Conservation (phyloP, 2,797 vertebrate species). For the Propithecus perrieri region DNA sequence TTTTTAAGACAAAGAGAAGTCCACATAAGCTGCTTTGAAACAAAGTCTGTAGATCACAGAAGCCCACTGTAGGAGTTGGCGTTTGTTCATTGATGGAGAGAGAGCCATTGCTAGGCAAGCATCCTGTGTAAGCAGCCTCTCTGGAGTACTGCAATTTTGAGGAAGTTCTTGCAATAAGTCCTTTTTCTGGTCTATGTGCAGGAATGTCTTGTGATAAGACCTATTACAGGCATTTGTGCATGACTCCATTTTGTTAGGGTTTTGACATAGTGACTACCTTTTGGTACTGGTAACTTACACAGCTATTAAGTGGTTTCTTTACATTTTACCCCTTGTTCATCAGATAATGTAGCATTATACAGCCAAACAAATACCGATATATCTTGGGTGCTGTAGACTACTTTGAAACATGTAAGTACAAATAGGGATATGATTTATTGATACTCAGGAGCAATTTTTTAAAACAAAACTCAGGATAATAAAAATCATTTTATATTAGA, state of each 20-base stretch:
- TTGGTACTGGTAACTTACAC: background rate
- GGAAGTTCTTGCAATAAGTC: background rate
- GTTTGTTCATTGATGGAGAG: background rate
- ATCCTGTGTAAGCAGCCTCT: background rate
- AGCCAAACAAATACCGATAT: background rate
- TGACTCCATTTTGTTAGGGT: background rate
- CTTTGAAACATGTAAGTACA: background rate
- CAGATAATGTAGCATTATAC: background rate
- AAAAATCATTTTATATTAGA: conserved; percentile 81
- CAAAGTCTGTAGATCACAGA: background rate
- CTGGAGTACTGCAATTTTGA: background rate
- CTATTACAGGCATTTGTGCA: background rate
- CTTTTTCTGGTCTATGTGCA: background rate
- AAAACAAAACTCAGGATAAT: conserved; percentile 75
- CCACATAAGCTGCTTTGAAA: background rate
- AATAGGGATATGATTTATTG: background rate
- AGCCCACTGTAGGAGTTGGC: background rate
- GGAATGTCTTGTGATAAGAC: background rate
- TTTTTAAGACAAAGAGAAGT: background rate
- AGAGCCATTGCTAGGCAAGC: background rate
- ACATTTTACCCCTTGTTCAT: background rate
- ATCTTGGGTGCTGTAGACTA: background rate
- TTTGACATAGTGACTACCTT: background rate
- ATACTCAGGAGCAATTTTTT: conserved; percentile 73
- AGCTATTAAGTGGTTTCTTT: background rate